Conservation (phyloP, 2,888 invertebrate species). For the Caenorhabditis auriculariae region DNA sequence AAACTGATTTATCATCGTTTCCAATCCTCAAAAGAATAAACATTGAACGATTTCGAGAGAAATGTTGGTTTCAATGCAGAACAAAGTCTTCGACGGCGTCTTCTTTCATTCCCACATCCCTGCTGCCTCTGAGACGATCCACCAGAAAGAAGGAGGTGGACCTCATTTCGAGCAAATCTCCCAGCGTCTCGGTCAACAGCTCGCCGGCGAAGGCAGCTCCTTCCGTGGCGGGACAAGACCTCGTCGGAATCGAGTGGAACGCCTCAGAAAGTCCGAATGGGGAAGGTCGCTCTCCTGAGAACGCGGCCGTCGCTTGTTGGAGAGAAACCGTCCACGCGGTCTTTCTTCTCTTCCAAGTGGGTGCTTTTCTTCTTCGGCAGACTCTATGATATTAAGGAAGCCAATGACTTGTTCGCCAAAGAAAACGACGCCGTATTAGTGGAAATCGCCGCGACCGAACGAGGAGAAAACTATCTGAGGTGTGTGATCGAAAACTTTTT, state of each 20-base stretch:
- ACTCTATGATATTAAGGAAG: conserved; percentile 23
- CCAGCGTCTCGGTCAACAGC: conserved; percentile 7
- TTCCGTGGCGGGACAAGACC: conserved; percentile 5
- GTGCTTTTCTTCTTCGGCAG: background rate
- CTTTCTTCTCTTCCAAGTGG: conserved; percentile 11
- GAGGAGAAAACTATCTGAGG: conserved; percentile 29
- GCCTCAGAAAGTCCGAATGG: background rate
- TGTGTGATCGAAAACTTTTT: background rate
- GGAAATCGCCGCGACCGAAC: conserved; percentile 40
- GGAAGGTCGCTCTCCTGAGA: background rate
- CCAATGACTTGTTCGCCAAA: conserved; percentile 20
- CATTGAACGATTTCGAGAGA: too few relatives aligned
- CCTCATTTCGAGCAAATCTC: too few relatives aligned
- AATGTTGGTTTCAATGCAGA: too few relatives aligned
- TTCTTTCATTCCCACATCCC: conserved; percentile 32
- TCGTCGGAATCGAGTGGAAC: conserved; percentile 11
- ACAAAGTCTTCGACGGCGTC: too few relatives aligned
- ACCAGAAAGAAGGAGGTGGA: conserved; percentile 27
- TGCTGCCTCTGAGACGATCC: conserved; percentile 20
- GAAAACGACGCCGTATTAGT: conserved; percentile 15
- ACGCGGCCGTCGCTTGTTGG: conserved; percentile 12
- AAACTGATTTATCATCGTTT: too few relatives aligned
- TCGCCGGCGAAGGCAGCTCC: conserved; percentile 8
- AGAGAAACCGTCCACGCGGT: conserved; percentile 26
- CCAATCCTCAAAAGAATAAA: too few relatives aligned